A percentile compares a stretch with the other conserved stretches of the same genome.
phyloP scores from a whole-genome alignment of 2,797 vertebrate genomes.

The Hapalemur alaotrensis region DNA sequence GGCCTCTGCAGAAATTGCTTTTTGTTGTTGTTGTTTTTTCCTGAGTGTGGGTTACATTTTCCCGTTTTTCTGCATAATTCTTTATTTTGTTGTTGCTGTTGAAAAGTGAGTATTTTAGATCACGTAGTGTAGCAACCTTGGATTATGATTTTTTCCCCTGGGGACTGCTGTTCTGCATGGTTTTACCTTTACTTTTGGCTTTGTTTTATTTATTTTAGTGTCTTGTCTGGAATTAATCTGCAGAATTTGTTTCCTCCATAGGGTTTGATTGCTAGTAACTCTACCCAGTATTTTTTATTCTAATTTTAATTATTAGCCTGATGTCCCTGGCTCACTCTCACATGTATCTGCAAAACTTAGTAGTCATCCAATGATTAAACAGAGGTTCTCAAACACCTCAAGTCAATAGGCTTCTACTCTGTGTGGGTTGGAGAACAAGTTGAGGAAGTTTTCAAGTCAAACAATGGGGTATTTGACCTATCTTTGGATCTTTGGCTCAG shows the following conservation, averaged over 20 bases:
- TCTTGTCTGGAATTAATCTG: neutral
- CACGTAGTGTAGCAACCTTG: neutral
- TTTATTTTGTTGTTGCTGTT: neutral
- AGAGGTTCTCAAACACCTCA: neutral
- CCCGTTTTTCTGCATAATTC: neutral
- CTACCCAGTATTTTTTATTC: neutral
- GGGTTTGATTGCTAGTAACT: neutral
- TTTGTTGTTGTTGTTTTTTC: neutral
- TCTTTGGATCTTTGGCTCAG: neutral
- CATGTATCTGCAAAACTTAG: neutral
- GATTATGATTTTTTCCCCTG: neutral
- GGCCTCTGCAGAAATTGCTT: neutral
- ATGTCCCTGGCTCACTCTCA: neutral
- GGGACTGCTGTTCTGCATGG: neutral
- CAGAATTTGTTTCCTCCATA: neutral
- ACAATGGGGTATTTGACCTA: neutral
- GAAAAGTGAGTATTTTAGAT: constrained; percentile 5
- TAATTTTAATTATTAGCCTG: neutral
- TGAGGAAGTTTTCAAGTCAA: neutral
- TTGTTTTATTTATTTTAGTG: neutral
- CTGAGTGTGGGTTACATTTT: neutral
- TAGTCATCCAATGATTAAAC: neutral
- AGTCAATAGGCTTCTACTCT: neutral
- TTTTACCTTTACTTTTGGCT: neutral
- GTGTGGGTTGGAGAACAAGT: neutral